These are phyloP conservation scores for Egretta garzetta DNA, from an alignment of 2,113 vertebrate genomes.

Conservation along the genomic window DNA sequence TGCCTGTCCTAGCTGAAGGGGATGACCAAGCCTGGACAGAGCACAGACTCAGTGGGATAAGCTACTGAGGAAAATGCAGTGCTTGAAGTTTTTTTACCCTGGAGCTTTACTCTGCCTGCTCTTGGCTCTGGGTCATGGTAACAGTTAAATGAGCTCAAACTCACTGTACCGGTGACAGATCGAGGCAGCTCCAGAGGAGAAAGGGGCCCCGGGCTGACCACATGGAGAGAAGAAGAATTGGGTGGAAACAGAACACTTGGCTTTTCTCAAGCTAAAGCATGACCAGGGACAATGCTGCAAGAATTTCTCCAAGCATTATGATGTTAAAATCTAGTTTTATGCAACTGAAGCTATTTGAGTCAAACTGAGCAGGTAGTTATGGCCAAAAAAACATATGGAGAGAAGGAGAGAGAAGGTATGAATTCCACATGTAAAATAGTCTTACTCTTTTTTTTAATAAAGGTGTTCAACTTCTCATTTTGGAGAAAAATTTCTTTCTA, in stretches of 20 bases:
- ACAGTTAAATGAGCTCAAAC: not conserved
- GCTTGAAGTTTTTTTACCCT: not conserved
- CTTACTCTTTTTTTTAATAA: not conserved
- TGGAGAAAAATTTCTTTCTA: not conserved
- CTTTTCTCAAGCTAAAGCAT: not conserved
- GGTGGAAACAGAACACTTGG: not conserved
- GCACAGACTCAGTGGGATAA: not conserved
- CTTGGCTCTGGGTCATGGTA: not conserved
- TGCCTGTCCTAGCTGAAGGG: not conserved
- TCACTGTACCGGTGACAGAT: not conserved
- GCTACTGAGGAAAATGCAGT: not conserved
- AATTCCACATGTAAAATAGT: not conserved
- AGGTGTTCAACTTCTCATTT: not conserved
- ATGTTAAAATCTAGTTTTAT: not conserved
- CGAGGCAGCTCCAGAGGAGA: not conserved
- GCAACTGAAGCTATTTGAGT: not conserved
- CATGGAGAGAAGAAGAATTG: not conserved
- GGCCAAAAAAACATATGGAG: not conserved
- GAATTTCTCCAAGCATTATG: not conserved
- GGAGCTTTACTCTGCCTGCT: not conserved
- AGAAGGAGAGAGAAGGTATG: not conserved
- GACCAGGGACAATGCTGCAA: not conserved
- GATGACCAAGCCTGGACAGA: not conserved
- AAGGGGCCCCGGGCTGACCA: rapidly evolving
- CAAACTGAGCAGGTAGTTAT: not conserved